Base-by-base conservation (phyloP, 2,797 vertebrate genomes). In the Sarcophilus harrisii region DNA sequence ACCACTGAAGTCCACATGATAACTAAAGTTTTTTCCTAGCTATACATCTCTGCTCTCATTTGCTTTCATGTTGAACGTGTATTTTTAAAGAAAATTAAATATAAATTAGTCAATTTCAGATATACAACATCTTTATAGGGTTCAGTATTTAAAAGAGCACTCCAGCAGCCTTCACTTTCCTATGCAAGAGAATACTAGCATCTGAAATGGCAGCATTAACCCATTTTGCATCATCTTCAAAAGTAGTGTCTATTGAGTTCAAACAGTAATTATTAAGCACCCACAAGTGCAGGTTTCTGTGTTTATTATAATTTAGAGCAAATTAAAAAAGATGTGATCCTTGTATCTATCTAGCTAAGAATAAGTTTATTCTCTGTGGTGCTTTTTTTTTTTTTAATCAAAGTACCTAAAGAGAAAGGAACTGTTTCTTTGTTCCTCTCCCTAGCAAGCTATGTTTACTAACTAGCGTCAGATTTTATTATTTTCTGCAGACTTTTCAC, bases 391-490 rank as follows among this genome's bases (percentile, higher is more conserved):
- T 52, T 52, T 52, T 5, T 2, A 52, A 89, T 54, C 58, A 93
- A 21, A 29, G 18, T 89, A 45, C 18, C 54, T 94, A 93, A 89
- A 55, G 29, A 87, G 90, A 59, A 87, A n/a, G 92, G 54, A 57
- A 62, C 96, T 90, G 92, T 18, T 89, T 73, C 66, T 94, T 94
- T 54, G 13, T 49, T 90, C 90, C 55, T 93, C 93, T 91, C 38
- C 55, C 9, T 91, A 45, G 93, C 92, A 45, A 32, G 62, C 38
- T 96, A 94, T 89, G 45, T 89, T 94, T 92, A 93, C 92, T 57
- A 95, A 92, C 21, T 49, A 95, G 59, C 92, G 90, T 92, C 81
- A 57, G 91, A 95, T 94, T 95, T 97, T 87, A 62, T 57, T 73
- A 57, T 21, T 49, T 92, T 90, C 90, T 93, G 93, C 95, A 96